phyloP scores from a whole-genome alignment of 2,113 vertebrate species.

The Hippocampus barbouri region DNA sequence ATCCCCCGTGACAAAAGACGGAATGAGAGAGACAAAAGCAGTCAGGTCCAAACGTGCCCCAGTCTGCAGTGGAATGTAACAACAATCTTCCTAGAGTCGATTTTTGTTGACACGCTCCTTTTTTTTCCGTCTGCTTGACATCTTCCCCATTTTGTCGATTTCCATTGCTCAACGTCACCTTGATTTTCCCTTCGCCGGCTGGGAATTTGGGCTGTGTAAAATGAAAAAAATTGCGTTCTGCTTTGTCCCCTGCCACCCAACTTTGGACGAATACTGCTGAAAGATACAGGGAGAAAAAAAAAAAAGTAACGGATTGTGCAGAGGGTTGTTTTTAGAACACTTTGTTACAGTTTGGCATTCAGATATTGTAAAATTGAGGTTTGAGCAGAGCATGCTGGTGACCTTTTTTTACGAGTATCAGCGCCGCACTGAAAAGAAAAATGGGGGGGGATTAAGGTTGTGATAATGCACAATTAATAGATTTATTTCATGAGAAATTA shows the following conservation, averaged over 20 bases:
- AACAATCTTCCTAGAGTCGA: neutral
- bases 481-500: no score
- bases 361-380: no score
- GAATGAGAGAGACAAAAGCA: neutral
- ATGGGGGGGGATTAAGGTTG: no score
- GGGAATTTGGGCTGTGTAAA: neutral
- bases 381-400: no score
- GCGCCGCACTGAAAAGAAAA: no score
- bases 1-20: slow-evolving; percentile 24
- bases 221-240: no score
- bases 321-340: neutral
- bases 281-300: no score
- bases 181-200: neutral
- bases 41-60: slow-evolving; percentile 33
- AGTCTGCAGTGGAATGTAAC: slow-evolving; percentile 31
- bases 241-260: no score
- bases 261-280: no score
- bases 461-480: no score
- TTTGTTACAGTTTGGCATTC: no score
- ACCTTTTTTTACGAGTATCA: no score
- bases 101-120: neutral
- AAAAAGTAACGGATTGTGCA: neutral
- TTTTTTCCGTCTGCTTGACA: neutral
- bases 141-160: neutral
- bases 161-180: neutral